Conservation (phyloP, 2,797 vertebrate genomes). For the Zalophus californianus region DNA sequence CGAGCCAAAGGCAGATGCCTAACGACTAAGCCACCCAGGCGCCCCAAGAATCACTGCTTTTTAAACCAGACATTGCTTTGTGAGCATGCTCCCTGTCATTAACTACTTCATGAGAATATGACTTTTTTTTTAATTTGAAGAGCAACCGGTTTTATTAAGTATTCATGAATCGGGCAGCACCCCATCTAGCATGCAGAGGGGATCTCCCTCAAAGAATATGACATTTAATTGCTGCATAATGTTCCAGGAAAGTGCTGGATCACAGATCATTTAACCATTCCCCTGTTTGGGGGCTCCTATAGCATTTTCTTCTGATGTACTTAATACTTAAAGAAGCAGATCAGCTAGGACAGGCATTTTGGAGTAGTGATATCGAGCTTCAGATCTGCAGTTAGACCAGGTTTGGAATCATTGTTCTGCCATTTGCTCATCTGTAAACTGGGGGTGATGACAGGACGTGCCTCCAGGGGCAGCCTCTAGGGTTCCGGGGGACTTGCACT, state of each 20-base stretch:
- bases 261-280: background rate
- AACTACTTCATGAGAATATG: background rate
- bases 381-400: background rate
- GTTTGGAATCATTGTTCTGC: background rate
- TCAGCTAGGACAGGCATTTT: background rate
- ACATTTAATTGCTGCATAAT: background rate
- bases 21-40: background rate
- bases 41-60: background rate
- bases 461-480: accelerated
- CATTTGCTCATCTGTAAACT: background rate
- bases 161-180: background rate
- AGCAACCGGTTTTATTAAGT: background rate
- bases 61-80: background rate
- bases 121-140: background rate
- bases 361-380: background rate
- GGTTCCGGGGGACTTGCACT: accelerated
- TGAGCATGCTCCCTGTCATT: background rate
- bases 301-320: background rate
- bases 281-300: background rate
- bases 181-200: background rate
- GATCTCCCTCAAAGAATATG: background rate
- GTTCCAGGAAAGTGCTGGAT: background rate
- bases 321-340: background rate
- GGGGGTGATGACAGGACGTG: background rate
- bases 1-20: too few relatives aligned